Evolutionary conservation across 2,888 invertebrate genomes (phyloP).

Genomic region (Hypomecis punctinalis): DNA sequence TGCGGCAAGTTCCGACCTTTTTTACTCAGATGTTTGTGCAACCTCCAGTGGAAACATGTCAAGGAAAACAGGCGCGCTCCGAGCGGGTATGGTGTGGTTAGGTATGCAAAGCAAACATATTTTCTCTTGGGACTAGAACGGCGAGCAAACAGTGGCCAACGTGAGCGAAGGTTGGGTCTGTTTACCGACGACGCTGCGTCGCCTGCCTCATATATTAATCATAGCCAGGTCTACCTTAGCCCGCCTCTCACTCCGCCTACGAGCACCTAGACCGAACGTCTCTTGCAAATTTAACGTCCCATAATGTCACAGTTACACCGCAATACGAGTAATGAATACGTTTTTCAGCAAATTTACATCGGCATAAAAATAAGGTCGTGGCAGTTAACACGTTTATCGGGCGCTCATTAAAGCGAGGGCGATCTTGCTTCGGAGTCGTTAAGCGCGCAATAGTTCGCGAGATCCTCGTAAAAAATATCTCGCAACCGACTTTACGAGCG

Average conservation of each 20-base stretch:
- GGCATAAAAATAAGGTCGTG: slow-evolving; percentile 84
- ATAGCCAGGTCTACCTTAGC: slow-evolving; percentile 73
- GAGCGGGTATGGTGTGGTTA: slow-evolving; percentile 73
- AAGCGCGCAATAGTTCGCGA: slow-evolving; percentile 86
- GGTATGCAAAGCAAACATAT: slow-evolving; percentile 83
- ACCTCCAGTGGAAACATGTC: slow-evolving; percentile 72
- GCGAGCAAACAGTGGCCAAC: slow-evolving; percentile 79
- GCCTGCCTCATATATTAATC: slow-evolving; percentile 84
- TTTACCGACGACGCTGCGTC: slow-evolving; percentile 80
- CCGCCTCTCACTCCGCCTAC: slow-evolving; percentile 52
- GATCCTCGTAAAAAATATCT: slow-evolving; percentile 85
- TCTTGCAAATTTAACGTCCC: slow-evolving; percentile 54
- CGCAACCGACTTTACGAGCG: slow-evolving; percentile 84
- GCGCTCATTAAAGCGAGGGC: slow-evolving; percentile 84
- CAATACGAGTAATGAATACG: slow-evolving; percentile 79
- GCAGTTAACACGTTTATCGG: slow-evolving; percentile 85
- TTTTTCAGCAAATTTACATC: slow-evolving; percentile 83
- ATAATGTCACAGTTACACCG: slow-evolving; percentile 59
- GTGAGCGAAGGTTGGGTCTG: slow-evolving; percentile 78
- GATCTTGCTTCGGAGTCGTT: slow-evolving; percentile 85
- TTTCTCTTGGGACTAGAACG: slow-evolving; percentile 83
- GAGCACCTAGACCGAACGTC: slow-evolving; percentile 44
- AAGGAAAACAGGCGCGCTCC: slow-evolving; percentile 71
- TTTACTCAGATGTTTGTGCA: slow-evolving; percentile 61
- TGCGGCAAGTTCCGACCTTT: slow-evolving; percentile 31